Percentiles rank a stretch among this genome's conserved stretches.
Conservation (phyloP, 37 sponge, comb jelly and placozoan species). For the Halisarca cf. caerulea region DNA sequence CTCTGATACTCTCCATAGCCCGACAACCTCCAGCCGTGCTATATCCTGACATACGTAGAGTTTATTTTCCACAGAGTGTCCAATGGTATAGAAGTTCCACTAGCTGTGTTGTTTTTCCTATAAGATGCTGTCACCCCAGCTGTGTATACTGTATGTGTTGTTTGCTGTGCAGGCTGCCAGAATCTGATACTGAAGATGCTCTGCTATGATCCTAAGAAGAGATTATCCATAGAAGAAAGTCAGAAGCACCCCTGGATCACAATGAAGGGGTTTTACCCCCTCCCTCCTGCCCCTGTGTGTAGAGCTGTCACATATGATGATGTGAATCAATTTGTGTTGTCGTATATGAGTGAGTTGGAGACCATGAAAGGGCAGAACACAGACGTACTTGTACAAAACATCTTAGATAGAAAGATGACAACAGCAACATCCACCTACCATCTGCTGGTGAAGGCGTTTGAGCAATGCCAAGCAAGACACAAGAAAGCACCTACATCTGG, state of each 20-base stretch:
- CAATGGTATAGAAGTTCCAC: too few species aligned
- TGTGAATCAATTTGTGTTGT: conserved; percentile 32
- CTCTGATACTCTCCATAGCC: too few species aligned
- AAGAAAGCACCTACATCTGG: neutral
- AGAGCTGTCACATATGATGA: conserved; percentile 28
- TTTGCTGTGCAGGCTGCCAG: conserved; percentile 24
- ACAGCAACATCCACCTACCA: conserved; percentile 11
- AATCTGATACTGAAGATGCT: conserved; percentile 53
- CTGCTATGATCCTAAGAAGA: conserved; percentile 32
- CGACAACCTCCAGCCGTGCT: too few species aligned
- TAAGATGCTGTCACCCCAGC: too few species aligned
- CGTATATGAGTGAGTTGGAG: conserved; percentile 9
- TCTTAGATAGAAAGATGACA: neutral
- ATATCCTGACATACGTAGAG: too few species aligned
- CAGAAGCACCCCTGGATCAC: conserved; percentile 46
- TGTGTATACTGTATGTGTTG: neutral
- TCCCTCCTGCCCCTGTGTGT: conserved; percentile 2
- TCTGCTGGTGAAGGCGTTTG: neutral
- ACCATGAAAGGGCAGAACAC: neutral
- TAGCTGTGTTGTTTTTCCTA: too few species aligned
- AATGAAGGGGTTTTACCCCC: neutral
- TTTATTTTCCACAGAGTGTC: too few species aligned
- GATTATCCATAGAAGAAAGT: conserved; percentile 36
- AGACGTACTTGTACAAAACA: neutral
- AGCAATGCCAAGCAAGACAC: neutral